Conservation (phyloP, 1,140 invertebrate genomes). For the Antheraea pernyi region DNA sequence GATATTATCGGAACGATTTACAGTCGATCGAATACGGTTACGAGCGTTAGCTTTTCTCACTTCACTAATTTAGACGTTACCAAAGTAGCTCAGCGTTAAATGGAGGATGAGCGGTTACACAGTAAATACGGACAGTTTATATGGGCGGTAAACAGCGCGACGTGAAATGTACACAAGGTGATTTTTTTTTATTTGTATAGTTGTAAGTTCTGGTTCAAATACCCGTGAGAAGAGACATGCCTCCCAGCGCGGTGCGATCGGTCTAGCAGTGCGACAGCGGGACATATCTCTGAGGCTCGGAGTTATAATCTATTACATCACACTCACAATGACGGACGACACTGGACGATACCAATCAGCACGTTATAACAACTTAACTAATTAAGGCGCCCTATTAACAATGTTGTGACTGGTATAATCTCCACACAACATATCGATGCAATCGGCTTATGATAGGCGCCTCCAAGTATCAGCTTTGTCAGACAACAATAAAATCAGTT, state of each 20-base stretch:
- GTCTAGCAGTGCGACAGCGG: constrained; percentile 21
- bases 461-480: background rate
- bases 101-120: constrained; percentile 61
- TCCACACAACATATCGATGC: constrained; percentile 22
- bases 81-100: constrained; percentile 72
- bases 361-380: constrained; percentile 44
- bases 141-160: constrained; percentile 63
- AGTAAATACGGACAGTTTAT: constrained; percentile 71
- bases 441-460: constrained; percentile 7
- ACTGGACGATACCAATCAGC: constrained; percentile 34
- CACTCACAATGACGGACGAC: constrained; percentile 26
- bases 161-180: constrained; percentile 75
- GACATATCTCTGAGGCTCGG: constrained; percentile 22
- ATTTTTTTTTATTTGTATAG: constrained; percentile 70
- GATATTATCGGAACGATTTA: constrained; percentile 72
- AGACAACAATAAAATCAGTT: constrained; percentile 9
- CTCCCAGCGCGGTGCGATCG: constrained; percentile 31
- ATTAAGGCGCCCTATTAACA: constrained; percentile 29
- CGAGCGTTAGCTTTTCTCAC: constrained; percentile 73
- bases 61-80: constrained; percentile 74
- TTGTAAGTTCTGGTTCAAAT: constrained; percentile 65
- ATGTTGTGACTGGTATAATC: constrained; percentile 21
- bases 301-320: constrained; percentile 54
- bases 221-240: constrained; percentile 67
- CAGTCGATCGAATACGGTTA: constrained; percentile 62